Base-by-base conservation (phyloP, 1,140 invertebrate genomes). In the Drosophila simulans region DNA sequence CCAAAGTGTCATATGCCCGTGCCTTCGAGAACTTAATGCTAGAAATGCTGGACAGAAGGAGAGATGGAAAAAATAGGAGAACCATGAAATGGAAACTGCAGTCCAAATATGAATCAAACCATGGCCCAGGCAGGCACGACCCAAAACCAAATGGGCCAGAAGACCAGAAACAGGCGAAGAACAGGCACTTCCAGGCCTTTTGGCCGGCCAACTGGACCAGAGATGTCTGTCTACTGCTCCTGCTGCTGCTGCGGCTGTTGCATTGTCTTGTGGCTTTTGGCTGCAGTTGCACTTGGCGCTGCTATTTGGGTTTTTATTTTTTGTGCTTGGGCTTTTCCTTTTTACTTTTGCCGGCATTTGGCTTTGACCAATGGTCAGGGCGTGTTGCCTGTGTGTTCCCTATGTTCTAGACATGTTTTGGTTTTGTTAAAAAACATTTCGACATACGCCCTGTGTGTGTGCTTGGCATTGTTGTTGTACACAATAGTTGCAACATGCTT, bases 251-350 rank as follows among this genome's bases (percentile, higher is more conserved):
- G 59, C 42, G 55, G 63, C 72, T 66, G 62, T 83, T 77, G 80
- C 82, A 86, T 86, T 85, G 82, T 85, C 78, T 85, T 83, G 80
- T 70, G 70, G 46, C 65, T 70, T 75, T 80, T 48, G 37, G 51
- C 48, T 77, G 74, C 74, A 69, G 80, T 68, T 83, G 80, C 80
- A 83, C 80, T 83, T 83, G 80, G 80, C 80, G 80, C 51, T 80
- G 78, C 46, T 82, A 82, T 85, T 82, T 34, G 15, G 25, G 34
- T 39, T 56, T 64, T 37, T 27, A 46, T 35, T 31, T 25, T 11
- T 63, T 58, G 10, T 63, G 31, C 27, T 64, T 22, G 49, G 56
- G 43, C 31, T 69, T 77, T 77, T 77, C 52, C 57, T 55, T 66
- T 76, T 54, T 68, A 39, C 65, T 77, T 62, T 77, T 81, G 77